Evolutionary conservation across 2,113 vertebrate genomes (phyloP).

Genomic region (Caloenas nicobarica): DNA sequence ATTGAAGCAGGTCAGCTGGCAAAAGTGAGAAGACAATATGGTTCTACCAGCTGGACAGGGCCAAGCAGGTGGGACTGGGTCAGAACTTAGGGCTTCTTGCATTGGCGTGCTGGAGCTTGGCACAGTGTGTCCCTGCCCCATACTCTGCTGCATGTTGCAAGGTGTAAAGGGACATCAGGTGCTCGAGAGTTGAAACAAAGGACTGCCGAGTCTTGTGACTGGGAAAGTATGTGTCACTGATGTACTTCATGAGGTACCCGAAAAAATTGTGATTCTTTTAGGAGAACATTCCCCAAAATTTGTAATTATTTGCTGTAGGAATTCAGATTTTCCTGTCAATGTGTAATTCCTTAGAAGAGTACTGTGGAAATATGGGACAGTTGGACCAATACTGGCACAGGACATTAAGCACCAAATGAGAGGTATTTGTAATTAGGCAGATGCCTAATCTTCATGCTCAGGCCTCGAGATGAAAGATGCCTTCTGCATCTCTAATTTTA

Average conservation of each 20-base stretch:
- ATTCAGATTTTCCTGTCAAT: not conserved
- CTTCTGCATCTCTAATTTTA: not conserved
- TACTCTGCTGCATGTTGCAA: not conserved
- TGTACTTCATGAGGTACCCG: not conserved
- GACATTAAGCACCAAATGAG: not conserved
- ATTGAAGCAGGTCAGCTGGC: not conserved
- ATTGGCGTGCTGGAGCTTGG: not conserved
- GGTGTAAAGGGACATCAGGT: not conserved
- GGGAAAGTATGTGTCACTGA: not conserved
- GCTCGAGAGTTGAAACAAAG: not conserved
- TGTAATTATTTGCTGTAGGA: not conserved
- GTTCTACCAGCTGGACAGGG: not conserved
- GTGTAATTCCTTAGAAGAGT: not conserved
- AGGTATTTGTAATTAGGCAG: not conserved
- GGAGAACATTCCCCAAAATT: not conserved
- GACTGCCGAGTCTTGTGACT: not conserved
- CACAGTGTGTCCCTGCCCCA: not conserved
- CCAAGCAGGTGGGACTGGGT: not conserved
- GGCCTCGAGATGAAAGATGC: not conserved
- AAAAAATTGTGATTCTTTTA: not conserved
- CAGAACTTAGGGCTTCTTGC: not conserved
- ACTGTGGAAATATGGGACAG: not conserved
- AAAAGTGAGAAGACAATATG: not conserved
- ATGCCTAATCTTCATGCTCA: not conserved
- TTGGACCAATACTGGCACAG: not conserved